Evolutionary conservation across 2,797 vertebrate species (phyloP).

Genomic region (Mus minutoides): DNA sequence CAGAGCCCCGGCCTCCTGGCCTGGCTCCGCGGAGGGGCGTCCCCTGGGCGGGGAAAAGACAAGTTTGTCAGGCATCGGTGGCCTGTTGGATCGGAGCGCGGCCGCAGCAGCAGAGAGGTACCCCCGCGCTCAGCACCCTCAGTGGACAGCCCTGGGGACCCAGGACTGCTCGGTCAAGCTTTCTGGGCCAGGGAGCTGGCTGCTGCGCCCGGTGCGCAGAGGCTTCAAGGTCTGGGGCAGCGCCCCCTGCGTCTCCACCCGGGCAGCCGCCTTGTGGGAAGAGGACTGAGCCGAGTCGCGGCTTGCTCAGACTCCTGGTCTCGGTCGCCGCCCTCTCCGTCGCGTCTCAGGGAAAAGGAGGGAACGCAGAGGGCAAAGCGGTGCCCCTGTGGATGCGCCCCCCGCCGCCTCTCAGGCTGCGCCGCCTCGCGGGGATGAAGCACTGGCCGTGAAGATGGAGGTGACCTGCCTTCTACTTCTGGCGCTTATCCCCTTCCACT

Average conservation of each 20-base stretch:
- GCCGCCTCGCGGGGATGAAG: constrained; percentile 86
- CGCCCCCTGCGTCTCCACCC: constrained; percentile 63
- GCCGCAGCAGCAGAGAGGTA: constrained; percentile 27
- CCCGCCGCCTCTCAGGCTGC: constrained; percentile 82
- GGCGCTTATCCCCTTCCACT: constrained; percentile 85
- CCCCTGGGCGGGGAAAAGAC: constrained; percentile 60
- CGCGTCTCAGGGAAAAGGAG: constrained; percentile 29
- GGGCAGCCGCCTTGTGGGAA: constrained; percentile 59
- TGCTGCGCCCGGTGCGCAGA: constrained; percentile 48
- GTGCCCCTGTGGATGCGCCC: constrained; percentile 82
- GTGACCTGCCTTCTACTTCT: constrained; percentile 87
- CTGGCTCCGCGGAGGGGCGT: constrained; percentile 48
- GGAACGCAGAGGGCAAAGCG: constrained; percentile 55
- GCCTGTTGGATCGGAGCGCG: constrained; percentile 58
- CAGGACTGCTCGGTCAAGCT: constrained; percentile 9
- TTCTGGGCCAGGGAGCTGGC: constrained; percentile 52
- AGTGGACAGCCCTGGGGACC: constrained; percentile 47
- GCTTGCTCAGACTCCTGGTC: background rate
- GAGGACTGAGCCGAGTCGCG: constrained; percentile 16
- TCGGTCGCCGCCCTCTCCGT: constrained; percentile 23
- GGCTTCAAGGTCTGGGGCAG: constrained; percentile 68
- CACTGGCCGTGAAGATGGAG: constrained; percentile 89
- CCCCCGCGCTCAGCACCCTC: background rate
- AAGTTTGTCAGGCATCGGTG: constrained; percentile 73
- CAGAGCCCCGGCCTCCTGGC: background rate